Base-by-base conservation (phyloP, 2,797 vertebrate species). In the Cossypha niveicapilla region DNA sequence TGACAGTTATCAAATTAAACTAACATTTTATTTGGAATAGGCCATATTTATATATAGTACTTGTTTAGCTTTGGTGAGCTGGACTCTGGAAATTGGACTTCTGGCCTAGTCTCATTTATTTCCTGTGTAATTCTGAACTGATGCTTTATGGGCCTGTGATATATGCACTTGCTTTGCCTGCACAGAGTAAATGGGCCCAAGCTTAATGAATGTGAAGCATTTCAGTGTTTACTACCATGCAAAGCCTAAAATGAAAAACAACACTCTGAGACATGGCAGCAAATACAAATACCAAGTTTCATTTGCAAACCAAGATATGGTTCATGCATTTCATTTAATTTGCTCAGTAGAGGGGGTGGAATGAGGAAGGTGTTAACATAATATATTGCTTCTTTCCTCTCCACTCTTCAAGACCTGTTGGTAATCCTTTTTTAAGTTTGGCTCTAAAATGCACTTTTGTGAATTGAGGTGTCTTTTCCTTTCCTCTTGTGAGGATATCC, bases 131-230 rank as follows among this genome's bases (percentile, higher is more conserved):
- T 96, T 97, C 96, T 94, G 96, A 97, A 96, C 94, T 93, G 84
- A 96, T 97, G 84, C 81, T 97, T 97, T 95, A 95, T 90, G 90
- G 53, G 61, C 95, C 96, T 96, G 87, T 92, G 85, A 89, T 95
- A 91, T 96, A 91, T 95, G 85, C 56, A 82, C 74, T 96, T 96
- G 93, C 97, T 96, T 97, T 95, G 72, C 96, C 96, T 93, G 89
- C 90, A 85, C 85, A 82, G 90, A 89, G 96, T 97, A 97, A 98
- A 98, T 97, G 97, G 96, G 91, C 94, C 94, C 23, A 7, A 90
- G 81, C 84, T 96, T 97, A 97, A 98, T 96, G 97, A 97, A 96
- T 94, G 93, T 96, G 97, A 96, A 96, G 75, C 82, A 93, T 91
- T 96, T 90, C 96, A 93, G 93, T 96, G 95, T 97, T 98, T 97